phyloP scores from a whole-genome alignment of 2,113 vertebrate species.

The Gadus chalcogrammus region DNA sequence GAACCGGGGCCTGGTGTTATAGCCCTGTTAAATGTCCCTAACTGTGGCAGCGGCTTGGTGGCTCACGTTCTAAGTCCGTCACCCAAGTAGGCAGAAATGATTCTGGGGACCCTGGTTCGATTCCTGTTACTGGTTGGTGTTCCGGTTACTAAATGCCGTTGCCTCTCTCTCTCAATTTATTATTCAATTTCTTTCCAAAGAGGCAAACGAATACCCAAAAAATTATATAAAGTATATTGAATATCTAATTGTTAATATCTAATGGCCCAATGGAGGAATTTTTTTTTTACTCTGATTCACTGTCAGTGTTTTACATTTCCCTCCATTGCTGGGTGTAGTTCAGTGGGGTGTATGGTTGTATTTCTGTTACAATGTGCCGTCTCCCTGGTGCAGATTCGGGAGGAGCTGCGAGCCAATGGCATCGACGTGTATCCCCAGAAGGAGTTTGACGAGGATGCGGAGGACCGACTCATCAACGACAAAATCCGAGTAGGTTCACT shows the following conservation, averaged over 20 bases:
- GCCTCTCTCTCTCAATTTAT: background rate
- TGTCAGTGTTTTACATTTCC: too few relatives aligned
- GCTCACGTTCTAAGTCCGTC: too few relatives aligned
- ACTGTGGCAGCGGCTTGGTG: too few relatives aligned
- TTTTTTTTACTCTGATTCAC: too few relatives aligned
- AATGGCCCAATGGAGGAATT: background rate
- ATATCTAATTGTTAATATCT: background rate
- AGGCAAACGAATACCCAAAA: background rate
- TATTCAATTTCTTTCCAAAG: background rate
- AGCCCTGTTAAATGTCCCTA: too few relatives aligned
- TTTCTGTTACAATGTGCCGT: background rate
- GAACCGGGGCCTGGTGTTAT: too few relatives aligned
- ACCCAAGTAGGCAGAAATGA: too few relatives aligned
- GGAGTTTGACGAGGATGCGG: background rate
- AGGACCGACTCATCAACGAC: background rate
- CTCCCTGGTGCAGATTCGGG: background rate
- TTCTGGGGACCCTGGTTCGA: too few relatives aligned
- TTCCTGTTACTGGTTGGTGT: too few relatives aligned
- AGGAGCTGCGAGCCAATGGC: background rate
- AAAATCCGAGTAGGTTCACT: conserved; percentile 70
- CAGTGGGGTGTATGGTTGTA: too few relatives aligned
- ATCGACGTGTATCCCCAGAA: conserved; percentile 1
- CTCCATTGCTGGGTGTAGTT: too few relatives aligned
- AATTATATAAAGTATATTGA: background rate
- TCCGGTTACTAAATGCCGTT: too few relatives aligned